phyloP scores from a whole-genome alignment of 2,797 vertebrate species.

The Hyperoplus lanceolatus region DNA sequence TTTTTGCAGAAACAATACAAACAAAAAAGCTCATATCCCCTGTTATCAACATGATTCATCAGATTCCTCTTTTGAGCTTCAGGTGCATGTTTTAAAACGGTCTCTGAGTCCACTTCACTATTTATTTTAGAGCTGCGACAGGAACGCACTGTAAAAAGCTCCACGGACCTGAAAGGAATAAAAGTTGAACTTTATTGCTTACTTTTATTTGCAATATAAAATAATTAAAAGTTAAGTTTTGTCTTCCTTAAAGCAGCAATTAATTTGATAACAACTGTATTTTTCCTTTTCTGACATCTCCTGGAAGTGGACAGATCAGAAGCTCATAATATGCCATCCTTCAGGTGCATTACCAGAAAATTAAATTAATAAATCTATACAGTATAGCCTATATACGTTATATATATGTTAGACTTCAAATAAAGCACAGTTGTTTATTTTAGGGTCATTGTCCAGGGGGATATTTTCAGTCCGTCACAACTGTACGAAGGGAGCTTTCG shows the following conservation, averaged over 20 bases:
- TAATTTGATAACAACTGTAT: background rate
- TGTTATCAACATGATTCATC: constrained; percentile 21
- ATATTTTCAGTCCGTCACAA: constrained; percentile 31
- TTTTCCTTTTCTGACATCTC: background rate
- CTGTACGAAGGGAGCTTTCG: constrained; percentile 12
- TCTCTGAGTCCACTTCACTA: background rate
- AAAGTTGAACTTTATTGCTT: background rate
- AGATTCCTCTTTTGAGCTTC: constrained; percentile 22
- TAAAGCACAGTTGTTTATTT: constrained; percentile 32
- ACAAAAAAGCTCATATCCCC: background rate
- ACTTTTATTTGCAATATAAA: background rate
- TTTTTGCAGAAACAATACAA: background rate
- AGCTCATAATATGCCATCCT: background rate
- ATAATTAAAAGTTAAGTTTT: background rate
- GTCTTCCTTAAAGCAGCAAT: constrained; percentile 15
- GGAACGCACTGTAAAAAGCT: background rate
- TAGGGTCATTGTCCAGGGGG: constrained; percentile 33
- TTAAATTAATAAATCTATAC: background rate
- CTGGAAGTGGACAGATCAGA: background rate
- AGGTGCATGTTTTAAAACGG: constrained; percentile 9
- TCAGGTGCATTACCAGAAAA: constrained; percentile 25
- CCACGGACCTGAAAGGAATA: background rate
- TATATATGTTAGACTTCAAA: constrained; percentile 32
- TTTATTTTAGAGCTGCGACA: background rate
- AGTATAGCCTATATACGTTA: no score